Evolutionary conservation across 2,888 invertebrate species (phyloP).

Genomic region (Xestia xanthographa): DNA sequence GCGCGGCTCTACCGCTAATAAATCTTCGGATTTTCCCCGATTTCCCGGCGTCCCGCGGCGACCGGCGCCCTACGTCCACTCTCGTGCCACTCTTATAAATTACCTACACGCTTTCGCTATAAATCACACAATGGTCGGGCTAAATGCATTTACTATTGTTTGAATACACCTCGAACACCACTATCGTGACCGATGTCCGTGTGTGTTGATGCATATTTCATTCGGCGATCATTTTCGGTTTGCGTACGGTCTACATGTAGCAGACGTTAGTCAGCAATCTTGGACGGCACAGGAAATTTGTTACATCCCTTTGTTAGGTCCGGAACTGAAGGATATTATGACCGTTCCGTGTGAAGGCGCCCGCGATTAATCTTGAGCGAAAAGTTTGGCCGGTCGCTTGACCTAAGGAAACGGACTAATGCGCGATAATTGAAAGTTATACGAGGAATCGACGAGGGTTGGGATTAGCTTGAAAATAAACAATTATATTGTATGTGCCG

Average conservation of each 20-base stretch:
- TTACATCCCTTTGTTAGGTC: slow-evolving; percentile 80
- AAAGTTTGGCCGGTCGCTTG: slow-evolving; percentile 75
- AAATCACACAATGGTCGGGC: slow-evolving; percentile 88
- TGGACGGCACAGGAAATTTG: slow-evolving; percentile 78
- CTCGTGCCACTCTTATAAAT: slow-evolving; percentile 88
- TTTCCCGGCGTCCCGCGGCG: slow-evolving; percentile 86
- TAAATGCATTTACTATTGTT: slow-evolving; percentile 90
- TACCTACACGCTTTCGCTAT: slow-evolving; percentile 89
- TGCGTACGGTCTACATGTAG: slow-evolving; percentile 70
- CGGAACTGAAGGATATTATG: slow-evolving; percentile 84
- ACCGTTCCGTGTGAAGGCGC: slow-evolving; percentile 79
- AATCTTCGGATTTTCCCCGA: slow-evolving; percentile 89
- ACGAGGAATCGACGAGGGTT: slow-evolving; percentile 71
- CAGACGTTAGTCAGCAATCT: slow-evolving; percentile 82
- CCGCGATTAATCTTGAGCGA: slow-evolving; percentile 80
- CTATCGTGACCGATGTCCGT: slow-evolving; percentile 74
- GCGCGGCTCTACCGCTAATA: slow-evolving; percentile 84
- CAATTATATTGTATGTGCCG: slow-evolving; percentile 76
- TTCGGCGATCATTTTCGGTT: slow-evolving; percentile 73
- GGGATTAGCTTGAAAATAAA: slow-evolving; percentile 73
- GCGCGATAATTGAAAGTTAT: slow-evolving; percentile 84
- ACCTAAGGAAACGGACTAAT: slow-evolving; percentile 84
- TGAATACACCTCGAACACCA: slow-evolving; percentile 85
- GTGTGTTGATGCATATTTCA: slow-evolving; percentile 78
- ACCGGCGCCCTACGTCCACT: slow-evolving; percentile 79